Conservation (phyloP, 2,797 vertebrate genomes). For the Trachops cirrhosus region DNA sequence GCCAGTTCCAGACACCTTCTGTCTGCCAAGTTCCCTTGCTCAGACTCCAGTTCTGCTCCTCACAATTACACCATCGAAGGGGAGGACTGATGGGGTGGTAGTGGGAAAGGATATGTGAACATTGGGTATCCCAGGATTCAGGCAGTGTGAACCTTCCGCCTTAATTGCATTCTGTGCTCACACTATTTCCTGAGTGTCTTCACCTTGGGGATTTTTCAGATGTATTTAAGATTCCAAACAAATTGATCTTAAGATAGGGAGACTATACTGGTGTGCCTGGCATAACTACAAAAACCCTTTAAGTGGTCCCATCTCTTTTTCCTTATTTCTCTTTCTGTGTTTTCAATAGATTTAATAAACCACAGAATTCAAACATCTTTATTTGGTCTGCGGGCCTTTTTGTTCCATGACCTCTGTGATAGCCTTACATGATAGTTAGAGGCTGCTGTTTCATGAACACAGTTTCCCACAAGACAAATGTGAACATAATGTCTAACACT, state of each 20-base stretch:
- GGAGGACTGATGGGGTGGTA: not conserved
- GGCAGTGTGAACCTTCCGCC: not conserved
- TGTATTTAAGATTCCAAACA: not conserved
- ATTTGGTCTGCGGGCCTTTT: not conserved
- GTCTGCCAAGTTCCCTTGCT: not conserved
- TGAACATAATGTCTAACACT: not conserved
- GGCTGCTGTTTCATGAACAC: not conserved
- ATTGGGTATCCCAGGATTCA: not conserved
- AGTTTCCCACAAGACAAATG: not conserved
- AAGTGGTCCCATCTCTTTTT: not conserved
- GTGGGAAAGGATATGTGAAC: not conserved
- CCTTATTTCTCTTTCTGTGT: not conserved
- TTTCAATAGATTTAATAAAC: not conserved
- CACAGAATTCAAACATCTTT: not conserved
- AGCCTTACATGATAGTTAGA: not conserved
- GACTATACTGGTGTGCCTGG: not conserved
- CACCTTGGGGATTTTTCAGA: not conserved
- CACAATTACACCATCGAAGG: not conserved
- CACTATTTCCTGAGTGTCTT: not conserved
- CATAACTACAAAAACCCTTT: not conserved
- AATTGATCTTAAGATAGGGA: not conserved
- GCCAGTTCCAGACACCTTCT: not conserved
- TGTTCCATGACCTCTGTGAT: not conserved
- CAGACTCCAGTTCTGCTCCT: not conserved
- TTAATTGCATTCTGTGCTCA: not conserved